These are phyloP conservation scores for Cotesia glomerata DNA, from an alignment of 1,140 invertebrate species.

Conservation along the genomic window DNA sequence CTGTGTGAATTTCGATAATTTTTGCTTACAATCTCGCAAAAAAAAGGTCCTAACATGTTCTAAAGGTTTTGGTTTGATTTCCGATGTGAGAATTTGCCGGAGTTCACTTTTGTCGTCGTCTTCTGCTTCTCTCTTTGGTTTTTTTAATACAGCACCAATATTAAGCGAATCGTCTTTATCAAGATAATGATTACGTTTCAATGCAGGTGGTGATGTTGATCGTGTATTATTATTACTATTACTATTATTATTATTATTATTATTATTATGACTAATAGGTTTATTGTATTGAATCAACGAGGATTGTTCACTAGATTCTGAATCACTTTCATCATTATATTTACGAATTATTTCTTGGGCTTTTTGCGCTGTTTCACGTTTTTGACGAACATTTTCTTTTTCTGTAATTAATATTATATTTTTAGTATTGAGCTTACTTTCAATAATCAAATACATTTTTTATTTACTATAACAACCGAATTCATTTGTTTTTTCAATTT, in stretches of 20 bases:
- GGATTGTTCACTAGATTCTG: constrained; percentile 40
- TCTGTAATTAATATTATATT: constrained; percentile 31
- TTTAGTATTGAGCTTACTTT: background rate
- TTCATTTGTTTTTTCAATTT: too few species aligned
- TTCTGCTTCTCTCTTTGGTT: constrained; percentile 37
- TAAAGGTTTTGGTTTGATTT: constrained; percentile 33
- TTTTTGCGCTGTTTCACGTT: constrained; percentile 48
- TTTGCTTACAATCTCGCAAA: constrained; percentile 45
- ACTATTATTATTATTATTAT: background rate
- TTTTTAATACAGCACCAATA: constrained; percentile 34
- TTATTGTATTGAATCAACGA: constrained; percentile 42
- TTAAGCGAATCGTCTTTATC: constrained; percentile 35
- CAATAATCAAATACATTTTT: background rate
- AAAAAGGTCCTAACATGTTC: constrained; percentile 49
- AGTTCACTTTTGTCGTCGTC: constrained; percentile 20
- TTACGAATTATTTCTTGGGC: constrained; percentile 52
- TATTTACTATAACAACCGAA: background rate
- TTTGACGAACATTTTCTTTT: constrained; percentile 43
- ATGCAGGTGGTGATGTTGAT: constrained; percentile 40
- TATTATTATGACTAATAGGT: background rate
- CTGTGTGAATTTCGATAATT: constrained; percentile 47
- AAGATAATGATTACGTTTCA: constrained; percentile 42
- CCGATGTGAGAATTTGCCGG: background rate
- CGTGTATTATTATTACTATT: constrained; percentile 6
- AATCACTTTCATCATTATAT: constrained; percentile 43